Conservation (phyloP, 2,797 vertebrate species). For the Sebastes baramenuke region DNA sequence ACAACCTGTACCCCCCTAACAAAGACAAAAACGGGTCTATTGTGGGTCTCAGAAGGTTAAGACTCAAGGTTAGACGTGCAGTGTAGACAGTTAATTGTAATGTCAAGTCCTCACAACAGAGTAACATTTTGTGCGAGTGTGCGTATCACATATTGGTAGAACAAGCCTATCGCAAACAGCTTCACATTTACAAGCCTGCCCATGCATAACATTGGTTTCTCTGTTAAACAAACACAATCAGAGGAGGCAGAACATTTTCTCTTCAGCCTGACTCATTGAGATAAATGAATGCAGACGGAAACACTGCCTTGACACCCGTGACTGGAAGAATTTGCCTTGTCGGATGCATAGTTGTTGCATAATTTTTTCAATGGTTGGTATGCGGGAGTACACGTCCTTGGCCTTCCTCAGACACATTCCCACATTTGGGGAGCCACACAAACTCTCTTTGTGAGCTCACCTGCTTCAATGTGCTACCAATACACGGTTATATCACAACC, state of each 20-base stretch:
- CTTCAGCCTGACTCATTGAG: constrained; percentile 32
- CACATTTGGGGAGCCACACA: neutral
- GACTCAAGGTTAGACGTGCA: neutral
- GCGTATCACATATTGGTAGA: neutral
- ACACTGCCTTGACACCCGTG: constrained; percentile 21
- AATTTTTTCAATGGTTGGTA: constrained; percentile 6
- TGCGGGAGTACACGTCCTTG: neutral
- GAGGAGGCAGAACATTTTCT: neutral
- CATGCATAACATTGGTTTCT: constrained; percentile 51
- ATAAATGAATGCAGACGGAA: constrained; percentile 53
- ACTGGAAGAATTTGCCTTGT: constrained; percentile 33
- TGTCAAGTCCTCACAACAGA: constrained; percentile 1
- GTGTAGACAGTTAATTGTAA: constrained; percentile 5
- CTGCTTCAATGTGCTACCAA: constrained; percentile 10
- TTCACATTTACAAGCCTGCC: constrained; percentile 39
- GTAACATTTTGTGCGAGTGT: neutral
- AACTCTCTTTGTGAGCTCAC: neutral
- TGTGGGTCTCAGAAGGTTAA: neutral
- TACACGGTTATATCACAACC: constrained; percentile 49
- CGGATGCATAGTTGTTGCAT: constrained; percentile 25
- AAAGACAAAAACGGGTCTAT: too few species aligned
- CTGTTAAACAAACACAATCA: constrained; percentile 57
- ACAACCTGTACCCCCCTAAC: fast-evolving
- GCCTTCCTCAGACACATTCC: neutral
- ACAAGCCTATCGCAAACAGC: constrained; percentile 5